phyloP scores from a whole-genome alignment of 1,140 invertebrate genomes.

The Cephus cinctus region DNA sequence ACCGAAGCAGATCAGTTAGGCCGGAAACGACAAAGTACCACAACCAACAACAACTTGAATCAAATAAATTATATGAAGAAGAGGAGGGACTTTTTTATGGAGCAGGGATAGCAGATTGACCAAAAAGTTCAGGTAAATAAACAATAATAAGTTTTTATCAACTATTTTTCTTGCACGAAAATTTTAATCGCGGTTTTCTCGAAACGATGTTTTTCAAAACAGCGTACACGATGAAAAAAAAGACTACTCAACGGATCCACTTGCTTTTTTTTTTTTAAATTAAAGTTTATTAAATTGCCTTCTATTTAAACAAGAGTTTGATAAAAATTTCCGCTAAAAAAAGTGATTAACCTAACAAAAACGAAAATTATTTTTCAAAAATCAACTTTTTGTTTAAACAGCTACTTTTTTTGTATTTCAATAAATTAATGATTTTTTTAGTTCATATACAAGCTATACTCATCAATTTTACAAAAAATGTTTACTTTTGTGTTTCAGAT shows the following conservation, averaged over 20 bases:
- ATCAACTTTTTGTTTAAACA: slow-evolving; percentile 8
- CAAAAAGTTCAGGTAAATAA: too few species aligned
- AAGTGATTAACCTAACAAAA: background rate
- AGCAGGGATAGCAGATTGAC: too few species aligned
- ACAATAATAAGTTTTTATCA: too few species aligned
- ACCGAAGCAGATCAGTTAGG: too few species aligned
- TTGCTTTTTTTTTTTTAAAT: slow-evolving; percentile 7
- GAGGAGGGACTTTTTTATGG: too few species aligned
- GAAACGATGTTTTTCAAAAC: too few species aligned
- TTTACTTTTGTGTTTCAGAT: slow-evolving; percentile 7
- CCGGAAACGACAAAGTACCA: slow-evolving; percentile 6
- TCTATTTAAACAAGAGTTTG: slow-evolving; percentile 7
- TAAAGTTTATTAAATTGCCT: too few species aligned
- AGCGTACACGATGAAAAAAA: slow-evolving; percentile 4
- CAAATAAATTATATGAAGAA: slow-evolving; percentile 8
- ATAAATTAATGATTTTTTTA: slow-evolving; percentile 8
- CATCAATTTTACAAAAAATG: slow-evolving; percentile 2
- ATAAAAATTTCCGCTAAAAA: slow-evolving; percentile 5
- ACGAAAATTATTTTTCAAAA: slow-evolving; percentile 4
- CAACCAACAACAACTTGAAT: slow-evolving; percentile 10
- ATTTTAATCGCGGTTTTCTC: too few species aligned
- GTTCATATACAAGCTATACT: slow-evolving; percentile 7
- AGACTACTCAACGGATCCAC: slow-evolving; percentile 8
- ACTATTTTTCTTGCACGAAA: too few species aligned
- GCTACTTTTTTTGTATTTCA: slow-evolving; percentile 7